A percentile compares a stretch with the other conserved stretches of the same genome.
Evolutionary conservation across 2,888 invertebrate genomes (phyloP).

Genomic region (Phania funesta): DNA sequence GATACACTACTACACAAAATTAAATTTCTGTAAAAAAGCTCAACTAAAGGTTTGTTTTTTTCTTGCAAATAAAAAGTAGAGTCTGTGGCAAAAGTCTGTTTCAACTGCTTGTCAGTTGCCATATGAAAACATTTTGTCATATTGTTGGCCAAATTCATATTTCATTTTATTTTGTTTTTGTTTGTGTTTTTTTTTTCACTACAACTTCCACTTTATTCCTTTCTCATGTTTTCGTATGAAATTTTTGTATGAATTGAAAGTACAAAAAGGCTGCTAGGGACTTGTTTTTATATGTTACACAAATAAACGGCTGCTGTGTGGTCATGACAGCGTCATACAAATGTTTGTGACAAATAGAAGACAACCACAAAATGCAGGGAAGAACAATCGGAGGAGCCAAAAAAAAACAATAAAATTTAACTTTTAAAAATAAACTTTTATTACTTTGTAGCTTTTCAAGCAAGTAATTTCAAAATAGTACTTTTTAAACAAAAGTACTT

Average conservation of each 20-base stretch:
- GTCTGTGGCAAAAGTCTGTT: slow-evolving; percentile 8
- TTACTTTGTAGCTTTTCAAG: too few relatives aligned
- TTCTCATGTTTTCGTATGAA: not conserved
- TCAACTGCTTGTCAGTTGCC: slow-evolving; percentile 54
- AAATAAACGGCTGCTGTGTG: slow-evolving; percentile 48
- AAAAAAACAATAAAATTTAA: not conserved
- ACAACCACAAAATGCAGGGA: not conserved
- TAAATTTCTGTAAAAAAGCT: slow-evolving; percentile 26
- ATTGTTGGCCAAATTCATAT: slow-evolving; percentile 56
- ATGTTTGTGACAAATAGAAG: slow-evolving; percentile 54
- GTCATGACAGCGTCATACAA: slow-evolving; percentile 50
- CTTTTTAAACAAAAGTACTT: too few relatives aligned
- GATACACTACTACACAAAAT: slow-evolving; percentile 18
- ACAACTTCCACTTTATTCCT: not conserved
- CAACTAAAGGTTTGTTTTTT: not conserved
- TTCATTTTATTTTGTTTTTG: slow-evolving; percentile 34
- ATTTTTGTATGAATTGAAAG: not conserved
- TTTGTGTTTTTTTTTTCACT: slow-evolving; percentile 8
- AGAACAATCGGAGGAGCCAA: not conserved
- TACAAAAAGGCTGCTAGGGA: slow-evolving; percentile 17
- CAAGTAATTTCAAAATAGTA: not conserved
- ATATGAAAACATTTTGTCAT: slow-evolving; percentile 63
- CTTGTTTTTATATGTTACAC: slow-evolving; percentile 19
- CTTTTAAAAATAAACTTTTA: not conserved
- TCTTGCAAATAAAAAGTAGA: slow-evolving; percentile 3